These are phyloP conservation scores for Pterostichus madidus DNA, from an alignment of 2,888 invertebrate species.

Conservation along the genomic window DNA sequence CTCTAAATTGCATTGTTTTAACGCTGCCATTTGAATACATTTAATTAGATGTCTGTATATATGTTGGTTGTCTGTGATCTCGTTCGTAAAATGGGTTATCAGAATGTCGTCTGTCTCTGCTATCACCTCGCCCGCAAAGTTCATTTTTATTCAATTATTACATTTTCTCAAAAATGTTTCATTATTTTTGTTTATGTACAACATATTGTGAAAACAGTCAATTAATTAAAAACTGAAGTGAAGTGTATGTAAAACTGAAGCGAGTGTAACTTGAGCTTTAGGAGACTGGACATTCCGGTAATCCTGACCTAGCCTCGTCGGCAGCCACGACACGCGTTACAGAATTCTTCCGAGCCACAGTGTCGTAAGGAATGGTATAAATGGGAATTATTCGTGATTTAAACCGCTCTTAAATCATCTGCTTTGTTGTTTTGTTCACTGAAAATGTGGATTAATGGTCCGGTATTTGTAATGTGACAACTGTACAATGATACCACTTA, in stretches of 20 bases:
- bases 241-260: not conserved
- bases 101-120: too few relatives aligned
- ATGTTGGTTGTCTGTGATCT: too few relatives aligned
- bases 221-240: too few relatives aligned
- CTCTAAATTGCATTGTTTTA: too few relatives aligned
- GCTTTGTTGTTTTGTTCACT: conserved; percentile 45
- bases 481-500: conserved; percentile 55
- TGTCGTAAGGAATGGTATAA: conserved; percentile 32
- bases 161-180: too few relatives aligned
- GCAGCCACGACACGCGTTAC: not conserved
- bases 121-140: too few relatives aligned
- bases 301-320: conserved; percentile 27
- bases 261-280: not conserved
- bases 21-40: too few relatives aligned
- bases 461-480: conserved; percentile 56
- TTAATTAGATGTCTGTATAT: too few relatives aligned
- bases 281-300: conserved; percentile 16
- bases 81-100: too few relatives aligned
- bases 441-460: conserved; percentile 53
- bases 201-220: too few relatives aligned
- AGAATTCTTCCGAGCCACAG: conserved; percentile 5
- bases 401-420: conserved; percentile 49
- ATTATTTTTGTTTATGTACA: too few relatives aligned
- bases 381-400: conserved; percentile 56
- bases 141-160: too few relatives aligned